Evolutionary conservation across 2,888 invertebrate genomes (phyloP).

Genomic region (Gisinianus flammeolus): DNA sequence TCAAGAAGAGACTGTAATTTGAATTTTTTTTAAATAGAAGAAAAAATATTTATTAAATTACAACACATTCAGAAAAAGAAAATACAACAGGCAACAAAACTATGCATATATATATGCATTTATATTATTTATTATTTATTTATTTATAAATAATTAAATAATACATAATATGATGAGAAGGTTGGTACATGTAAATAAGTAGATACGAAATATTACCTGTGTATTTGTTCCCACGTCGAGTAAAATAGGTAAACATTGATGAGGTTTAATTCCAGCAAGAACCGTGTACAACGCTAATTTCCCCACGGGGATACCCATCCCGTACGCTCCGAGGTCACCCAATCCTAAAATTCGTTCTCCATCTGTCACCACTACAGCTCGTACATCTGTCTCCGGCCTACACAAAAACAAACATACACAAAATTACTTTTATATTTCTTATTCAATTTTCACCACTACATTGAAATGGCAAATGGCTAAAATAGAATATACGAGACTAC

Average conservation of each 20-base stretch:
- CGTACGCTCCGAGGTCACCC: constrained; percentile 95
- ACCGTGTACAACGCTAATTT: constrained; percentile 97
- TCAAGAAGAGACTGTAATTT: constrained; percentile 75
- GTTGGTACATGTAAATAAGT: constrained; percentile 61
- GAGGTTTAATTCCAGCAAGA: constrained; percentile 93
- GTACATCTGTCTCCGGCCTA: constrained; percentile 84
- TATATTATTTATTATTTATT: too few relatives aligned
- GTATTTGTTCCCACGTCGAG: constrained; percentile 95
- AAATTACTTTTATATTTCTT: too few relatives aligned
- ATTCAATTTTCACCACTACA: too few relatives aligned
- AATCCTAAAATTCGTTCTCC: constrained; percentile 98
- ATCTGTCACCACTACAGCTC: constrained; percentile 94
- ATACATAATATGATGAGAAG: not conserved
- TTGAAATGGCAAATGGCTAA: too few relatives aligned
- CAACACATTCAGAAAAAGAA: not conserved
- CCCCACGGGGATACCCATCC: constrained; percentile 99
- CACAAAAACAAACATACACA: not conserved
- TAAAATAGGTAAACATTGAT: constrained; percentile 91
- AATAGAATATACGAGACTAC: too few relatives aligned
- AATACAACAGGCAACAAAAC: not conserved
- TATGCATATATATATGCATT: too few relatives aligned
- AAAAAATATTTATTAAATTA: not conserved
- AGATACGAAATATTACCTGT: constrained; percentile 64
- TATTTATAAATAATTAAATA: not conserved
- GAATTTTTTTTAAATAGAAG: too few relatives aligned